Evolutionary conservation across 2,888 invertebrate genomes (phyloP), one percentile per base, ranked within the genome.

Genomic region (Pachymerium ferrugineum): DNA sequence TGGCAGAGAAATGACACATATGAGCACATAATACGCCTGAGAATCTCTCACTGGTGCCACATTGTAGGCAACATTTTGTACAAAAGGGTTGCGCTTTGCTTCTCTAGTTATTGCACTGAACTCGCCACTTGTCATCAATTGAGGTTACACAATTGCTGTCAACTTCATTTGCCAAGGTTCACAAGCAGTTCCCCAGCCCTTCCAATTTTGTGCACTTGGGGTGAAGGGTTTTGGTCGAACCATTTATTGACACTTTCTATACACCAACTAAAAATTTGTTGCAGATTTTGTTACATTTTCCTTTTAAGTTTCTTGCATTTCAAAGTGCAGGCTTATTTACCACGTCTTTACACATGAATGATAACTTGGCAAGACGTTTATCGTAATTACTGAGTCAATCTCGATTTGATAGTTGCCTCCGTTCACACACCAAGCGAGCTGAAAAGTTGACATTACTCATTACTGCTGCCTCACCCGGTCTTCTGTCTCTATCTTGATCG

Each of bases 361-460:
- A 19, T 47, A 47, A 47, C 47, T 47, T 19, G 47, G 19, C 47
- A 47, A 47, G 47, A 47, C 47, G 47, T 47, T 47, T 47, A 47
- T 47, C 47, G 47, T 47, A 47, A 47, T 47, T 47, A 47, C 47
- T 47, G 47, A 47, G 47, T 47, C 47, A 47, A 22, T 47, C 47
- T 47, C 47, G 47, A 47, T 47, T 47, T 47, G 47, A 47, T 47
- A 47, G 47, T 47, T 22, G 1, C 19, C 14, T 47, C 47, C 47
- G 22, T 19, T 47, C 47, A 19, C 47, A 47, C 47, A 47, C 47
- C 19, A 47, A 47, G 47, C 47, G 47, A 47, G 47, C 47, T 47
- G 47, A 47, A 47, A 47, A 47, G 47, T 47, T 47, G 47, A 47
- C 47, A 47, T 47, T 47, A 47, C 47, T 47, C 47, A 47, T 47